These are phyloP conservation scores for Drosophila lacertosa DNA, from an alignment of 1,140 invertebrate species.

Conservation along the genomic window DNA sequence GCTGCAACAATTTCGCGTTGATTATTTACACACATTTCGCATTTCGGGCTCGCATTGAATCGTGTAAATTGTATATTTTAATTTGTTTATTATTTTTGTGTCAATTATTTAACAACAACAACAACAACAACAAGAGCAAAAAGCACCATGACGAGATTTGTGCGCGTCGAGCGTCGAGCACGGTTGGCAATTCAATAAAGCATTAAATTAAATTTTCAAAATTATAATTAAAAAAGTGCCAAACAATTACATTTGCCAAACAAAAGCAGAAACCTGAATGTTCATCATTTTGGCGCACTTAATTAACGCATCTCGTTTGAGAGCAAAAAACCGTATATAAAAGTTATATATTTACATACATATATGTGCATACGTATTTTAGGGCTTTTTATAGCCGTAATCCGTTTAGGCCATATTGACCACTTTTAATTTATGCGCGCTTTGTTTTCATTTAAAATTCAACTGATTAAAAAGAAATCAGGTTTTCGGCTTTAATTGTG, in stretches of 20 bases:
- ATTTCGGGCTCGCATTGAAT: slow-evolving; percentile 45
- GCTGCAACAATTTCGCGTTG: slow-evolving; percentile 38
- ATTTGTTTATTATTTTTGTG: slow-evolving; percentile 61
- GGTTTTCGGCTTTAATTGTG: not conserved
- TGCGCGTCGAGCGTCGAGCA: too few relatives aligned
- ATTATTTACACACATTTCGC: slow-evolving; percentile 47
- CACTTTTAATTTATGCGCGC: not conserved
- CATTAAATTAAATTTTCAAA: slow-evolving; percentile 65
- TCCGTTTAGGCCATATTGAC: not conserved
- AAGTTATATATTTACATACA: not conserved
- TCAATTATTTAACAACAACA: slow-evolving; percentile 57
- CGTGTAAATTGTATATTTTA: slow-evolving; percentile 56
- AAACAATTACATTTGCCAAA: slow-evolving; percentile 34
- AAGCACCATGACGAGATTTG: slow-evolving; percentile 10
- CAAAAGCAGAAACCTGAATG: slow-evolving; percentile 8
- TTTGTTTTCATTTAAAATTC: not conserved
- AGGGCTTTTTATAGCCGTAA: not conserved
- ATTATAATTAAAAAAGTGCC: slow-evolving; percentile 34
- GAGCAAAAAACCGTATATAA: not conserved
- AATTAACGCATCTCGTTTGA: slow-evolving; percentile 66
- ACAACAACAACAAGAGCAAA: not conserved
- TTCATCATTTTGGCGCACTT: slow-evolving; percentile 41
- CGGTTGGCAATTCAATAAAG: slow-evolving; percentile 34
- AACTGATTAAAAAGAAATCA: not conserved
- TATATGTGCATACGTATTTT: not conserved